phyloP scores from a whole-genome alignment of 1,140 invertebrate species.

The Drosophila repleta region DNA sequence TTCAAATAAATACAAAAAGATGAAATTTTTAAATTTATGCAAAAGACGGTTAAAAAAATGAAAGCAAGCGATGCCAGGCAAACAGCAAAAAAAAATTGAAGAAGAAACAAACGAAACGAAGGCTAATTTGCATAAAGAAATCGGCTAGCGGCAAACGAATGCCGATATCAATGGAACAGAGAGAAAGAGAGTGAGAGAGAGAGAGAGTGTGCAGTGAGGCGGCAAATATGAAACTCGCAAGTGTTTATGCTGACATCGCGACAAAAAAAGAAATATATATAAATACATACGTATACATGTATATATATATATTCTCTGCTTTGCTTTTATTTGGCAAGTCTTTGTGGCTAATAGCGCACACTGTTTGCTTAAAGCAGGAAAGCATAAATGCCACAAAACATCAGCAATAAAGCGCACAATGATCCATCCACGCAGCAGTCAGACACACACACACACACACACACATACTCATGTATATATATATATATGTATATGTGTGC shows the following conservation, averaged over 20 bases:
- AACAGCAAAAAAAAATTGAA: too few relatives aligned
- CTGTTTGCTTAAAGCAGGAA: constrained; percentile 52
- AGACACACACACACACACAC: constrained; percentile 10
- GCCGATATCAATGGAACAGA: not conserved
- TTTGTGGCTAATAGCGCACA: constrained; percentile 69
- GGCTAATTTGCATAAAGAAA: constrained; percentile 81
- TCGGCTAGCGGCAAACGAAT: constrained; percentile 55
- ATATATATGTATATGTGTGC: constrained; percentile 8
- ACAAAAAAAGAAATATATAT: constrained; percentile 47
- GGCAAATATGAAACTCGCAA: constrained; percentile 76
- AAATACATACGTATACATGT: constrained; percentile 16
- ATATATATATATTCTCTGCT: constrained; percentile 45
- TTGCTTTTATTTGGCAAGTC: constrained; percentile 71
- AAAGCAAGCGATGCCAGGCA: constrained; percentile 28
- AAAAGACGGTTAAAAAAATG: constrained; percentile 43
- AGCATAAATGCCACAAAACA: constrained; percentile 51
- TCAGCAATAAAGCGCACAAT: constrained; percentile 57
- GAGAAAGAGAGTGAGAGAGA: constrained; percentile 5
- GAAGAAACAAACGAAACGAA: constrained; percentile 33
- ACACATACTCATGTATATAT: not conserved
- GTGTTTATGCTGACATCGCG: constrained; percentile 76
- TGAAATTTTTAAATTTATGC: constrained; percentile 79
- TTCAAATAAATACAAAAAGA: constrained; percentile 64
- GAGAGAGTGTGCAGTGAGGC: constrained; percentile 53
- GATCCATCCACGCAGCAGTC: constrained; percentile 28